These are phyloP conservation scores for Archips crataeganus DNA, from an alignment of 2,888 invertebrate genomes.

Conservation along the genomic window DNA sequence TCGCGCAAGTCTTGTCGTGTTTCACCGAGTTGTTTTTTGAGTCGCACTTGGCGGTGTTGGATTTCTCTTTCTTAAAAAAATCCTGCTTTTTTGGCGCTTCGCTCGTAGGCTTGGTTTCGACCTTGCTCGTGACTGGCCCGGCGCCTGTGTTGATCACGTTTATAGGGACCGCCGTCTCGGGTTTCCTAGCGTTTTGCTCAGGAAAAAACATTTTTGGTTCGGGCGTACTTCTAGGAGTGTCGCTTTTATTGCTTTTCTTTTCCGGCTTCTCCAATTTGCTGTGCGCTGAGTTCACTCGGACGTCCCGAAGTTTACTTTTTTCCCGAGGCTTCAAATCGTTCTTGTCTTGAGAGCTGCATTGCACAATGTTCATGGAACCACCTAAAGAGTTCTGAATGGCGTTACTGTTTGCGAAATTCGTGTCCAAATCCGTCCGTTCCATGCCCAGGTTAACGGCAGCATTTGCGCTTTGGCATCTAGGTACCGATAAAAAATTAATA, in stretches of 20 bases:
- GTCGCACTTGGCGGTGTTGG: slow-evolving; percentile 69
- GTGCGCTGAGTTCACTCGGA: slow-evolving; percentile 81
- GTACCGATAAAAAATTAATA: slow-evolving; percentile 68
- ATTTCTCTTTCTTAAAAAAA: slow-evolving; percentile 83
- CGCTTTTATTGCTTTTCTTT: slow-evolving; percentile 71
- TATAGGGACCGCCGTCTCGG: slow-evolving; percentile 78
- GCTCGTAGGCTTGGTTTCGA: slow-evolving; percentile 66
- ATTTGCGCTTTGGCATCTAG: slow-evolving; percentile 80
- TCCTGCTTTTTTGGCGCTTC: slow-evolving; percentile 82
- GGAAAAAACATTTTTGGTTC: slow-evolving; percentile 82
- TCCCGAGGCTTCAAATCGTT: slow-evolving; percentile 74
- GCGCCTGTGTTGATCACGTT: slow-evolving; percentile 77
- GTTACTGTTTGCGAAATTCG: slow-evolving; percentile 62
- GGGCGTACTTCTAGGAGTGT: slow-evolving; percentile 74
- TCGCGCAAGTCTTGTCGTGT: slow-evolving; percentile 76
- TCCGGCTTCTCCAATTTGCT: slow-evolving; percentile 79
- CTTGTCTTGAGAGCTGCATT: slow-evolving; percentile 67
- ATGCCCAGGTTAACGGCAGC: slow-evolving; percentile 74
- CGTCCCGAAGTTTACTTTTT: slow-evolving; percentile 79
- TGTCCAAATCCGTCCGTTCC: slow-evolving; percentile 72
- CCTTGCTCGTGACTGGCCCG: slow-evolving; percentile 65
- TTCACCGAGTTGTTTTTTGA: slow-evolving; percentile 72
- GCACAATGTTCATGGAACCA: slow-evolving; percentile 70
- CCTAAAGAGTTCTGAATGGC: slow-evolving; percentile 66
- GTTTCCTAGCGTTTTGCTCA: slow-evolving; percentile 73